Base-by-base conservation (phyloP, 2,888 invertebrate species). In the Theretra japonica region DNA sequence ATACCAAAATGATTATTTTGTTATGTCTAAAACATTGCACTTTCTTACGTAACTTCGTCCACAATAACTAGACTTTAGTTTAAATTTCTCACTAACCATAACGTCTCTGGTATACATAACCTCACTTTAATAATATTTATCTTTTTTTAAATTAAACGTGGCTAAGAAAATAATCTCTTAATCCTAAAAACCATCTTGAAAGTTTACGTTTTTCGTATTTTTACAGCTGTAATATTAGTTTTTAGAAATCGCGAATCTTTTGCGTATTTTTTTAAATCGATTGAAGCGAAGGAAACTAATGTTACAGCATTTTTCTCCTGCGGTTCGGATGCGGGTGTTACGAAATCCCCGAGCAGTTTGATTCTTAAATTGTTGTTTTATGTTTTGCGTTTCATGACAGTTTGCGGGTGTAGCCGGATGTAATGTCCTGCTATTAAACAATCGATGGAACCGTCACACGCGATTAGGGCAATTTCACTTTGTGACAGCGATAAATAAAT, bases 251-350 rank as follows among this genome's bases (percentile, higher is more conserved):
- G 17, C 15, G 2, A 41, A 21, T 65, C 5, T 62, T 5, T 65
- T 62, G 21, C 5, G 41, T 23, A 23, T 41, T 30, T 21, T 62
- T 21, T 11, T 41, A 48, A 65, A 48, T 65, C 7, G 21, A 48
- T 48, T 48, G 5, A 8, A 17, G 41, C 23, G 21, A 53, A n/a
- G 41, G 41, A 65, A 65, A 48, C 65, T 65, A 65, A 48, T 65
- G 48, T 65, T 65, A 65, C 65, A 48, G 65, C 62, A 62, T 65
- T 65, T 69, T 25, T 69, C 30, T 53, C 21, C 30, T 53, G 30
- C 62, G 28, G 71, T 17, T 57, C 73, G 79, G 79, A 81, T 80
- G 82, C 81, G 82, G 82, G 81, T 81, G 82, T 71, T 65, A 65
- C 65, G 21, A 23, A 65, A 23, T 15, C 23, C 48, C 48, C 41